A percentile compares a stretch with the other conserved stretches of the same genome.
phyloP scores from a whole-genome alignment of 2,888 invertebrate genomes.

The Lasioglossum morio region DNA sequence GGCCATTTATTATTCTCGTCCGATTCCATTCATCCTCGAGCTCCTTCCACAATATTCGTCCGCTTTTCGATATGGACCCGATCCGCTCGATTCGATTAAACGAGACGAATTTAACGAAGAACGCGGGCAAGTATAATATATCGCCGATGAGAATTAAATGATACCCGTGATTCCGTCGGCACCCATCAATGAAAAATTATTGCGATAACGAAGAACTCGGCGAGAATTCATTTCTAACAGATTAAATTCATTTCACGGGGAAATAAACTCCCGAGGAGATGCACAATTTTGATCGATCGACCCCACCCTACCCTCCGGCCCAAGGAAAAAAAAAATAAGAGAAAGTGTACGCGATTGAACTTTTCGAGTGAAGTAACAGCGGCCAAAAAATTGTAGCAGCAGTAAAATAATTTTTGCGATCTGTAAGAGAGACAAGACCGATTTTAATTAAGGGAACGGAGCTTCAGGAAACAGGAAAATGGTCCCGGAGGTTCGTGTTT shows the following conservation, averaged over 20 bases:
- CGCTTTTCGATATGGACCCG: neutral
- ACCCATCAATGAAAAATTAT: neutral
- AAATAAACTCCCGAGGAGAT: neutral
- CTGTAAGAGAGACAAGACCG: neutral
- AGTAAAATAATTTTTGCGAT: neutral
- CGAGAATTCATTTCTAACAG: conserved; percentile 17
- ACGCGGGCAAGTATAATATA: neutral
- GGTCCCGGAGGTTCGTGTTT: neutral
- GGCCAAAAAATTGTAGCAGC: neutral
- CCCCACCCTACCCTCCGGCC: neutral
- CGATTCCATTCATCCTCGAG: neutral
- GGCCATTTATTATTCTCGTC: neutral
- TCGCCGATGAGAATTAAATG: neutral
- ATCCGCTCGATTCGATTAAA: neutral
- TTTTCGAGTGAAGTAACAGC: neutral
- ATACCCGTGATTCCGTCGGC: neutral
- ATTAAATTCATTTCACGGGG: neutral
- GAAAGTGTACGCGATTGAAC: neutral
- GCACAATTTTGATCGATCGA: too few relatives aligned
- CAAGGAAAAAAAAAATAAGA: neutral
- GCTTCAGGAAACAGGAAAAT: neutral
- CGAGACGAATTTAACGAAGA: neutral
- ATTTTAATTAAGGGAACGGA: conserved; percentile 15
- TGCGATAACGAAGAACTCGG: neutral
- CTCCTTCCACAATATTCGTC: neutral